phyloP scores from a whole-genome alignment of 2,113 vertebrate genomes.

The Lepidothrix coronata region DNA sequence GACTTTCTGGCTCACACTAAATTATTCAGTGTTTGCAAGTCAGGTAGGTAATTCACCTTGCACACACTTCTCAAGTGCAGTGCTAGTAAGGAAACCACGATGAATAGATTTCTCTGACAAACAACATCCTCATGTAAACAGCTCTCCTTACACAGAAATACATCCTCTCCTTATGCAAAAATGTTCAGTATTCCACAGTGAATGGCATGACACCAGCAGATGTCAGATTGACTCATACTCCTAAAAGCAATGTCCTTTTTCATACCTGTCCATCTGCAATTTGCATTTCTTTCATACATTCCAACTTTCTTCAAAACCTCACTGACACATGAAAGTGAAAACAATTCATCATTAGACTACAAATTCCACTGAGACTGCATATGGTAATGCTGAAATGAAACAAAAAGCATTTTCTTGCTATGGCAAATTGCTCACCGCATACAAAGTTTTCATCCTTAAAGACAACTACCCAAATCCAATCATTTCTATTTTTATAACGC shows the following conservation, averaged over 20 bases:
- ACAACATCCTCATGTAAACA: neutral
- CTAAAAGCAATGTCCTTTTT: neutral
- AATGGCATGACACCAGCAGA: neutral
- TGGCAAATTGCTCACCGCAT: neutral
- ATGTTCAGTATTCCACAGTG: neutral
- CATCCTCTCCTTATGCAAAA: neutral
- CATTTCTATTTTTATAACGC: neutral
- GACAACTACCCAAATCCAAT: neutral
- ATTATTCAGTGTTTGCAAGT: slow-evolving; percentile 15
- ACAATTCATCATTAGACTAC: neutral
- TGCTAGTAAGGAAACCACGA: neutral
- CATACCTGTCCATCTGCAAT: neutral
- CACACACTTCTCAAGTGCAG: neutral
- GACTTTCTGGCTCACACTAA: neutral
- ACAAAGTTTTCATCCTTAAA: neutral
- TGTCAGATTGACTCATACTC: neutral
- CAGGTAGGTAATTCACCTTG: slow-evolving; percentile 3
- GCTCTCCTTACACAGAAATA: neutral
- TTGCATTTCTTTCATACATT: neutral
- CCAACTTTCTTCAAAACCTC: neutral
- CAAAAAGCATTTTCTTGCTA: fast-evolving
- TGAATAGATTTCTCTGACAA: neutral
- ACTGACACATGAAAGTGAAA: neutral
- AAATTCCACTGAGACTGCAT: neutral
- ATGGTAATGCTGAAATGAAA: neutral